phyloP scores from a whole-genome alignment of 64 coral and sea anemone genomes.

The Actinia equina region DNA sequence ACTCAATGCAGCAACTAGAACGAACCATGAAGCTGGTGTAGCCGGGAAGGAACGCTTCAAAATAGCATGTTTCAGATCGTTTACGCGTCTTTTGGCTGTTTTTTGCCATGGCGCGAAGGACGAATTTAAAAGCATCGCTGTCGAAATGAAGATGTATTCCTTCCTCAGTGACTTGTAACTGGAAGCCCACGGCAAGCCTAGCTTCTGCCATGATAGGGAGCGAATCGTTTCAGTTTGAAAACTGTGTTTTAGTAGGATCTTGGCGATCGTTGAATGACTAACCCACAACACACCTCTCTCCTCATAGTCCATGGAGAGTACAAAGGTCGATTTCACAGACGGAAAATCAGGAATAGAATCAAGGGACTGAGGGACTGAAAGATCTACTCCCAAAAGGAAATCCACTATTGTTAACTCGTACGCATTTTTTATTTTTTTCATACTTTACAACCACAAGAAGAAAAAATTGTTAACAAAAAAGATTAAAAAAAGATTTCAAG shows the following conservation, averaged over 20 bases:
- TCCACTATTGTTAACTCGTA: too few species aligned
- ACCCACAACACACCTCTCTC: constrained; percentile 4
- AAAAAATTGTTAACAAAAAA: too few species aligned
- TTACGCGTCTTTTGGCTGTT: constrained; percentile 61
- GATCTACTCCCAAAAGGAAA: too few species aligned
- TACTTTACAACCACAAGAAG: too few species aligned
- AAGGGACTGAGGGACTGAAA: too few species aligned
- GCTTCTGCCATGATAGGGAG: constrained; percentile 86
- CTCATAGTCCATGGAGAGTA: neutral
- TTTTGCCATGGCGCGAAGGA: constrained; percentile 69
- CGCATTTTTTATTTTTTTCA: too few species aligned
- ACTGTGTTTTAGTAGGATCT: neutral
- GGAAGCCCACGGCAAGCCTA: constrained; percentile 94
- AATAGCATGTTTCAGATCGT: constrained; percentile 65
- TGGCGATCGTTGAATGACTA: neutral
- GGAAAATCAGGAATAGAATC: too few species aligned
- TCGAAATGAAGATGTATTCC: constrained; percentile 86
- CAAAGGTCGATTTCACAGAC: neutral
- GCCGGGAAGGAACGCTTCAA: constrained; percentile 91
- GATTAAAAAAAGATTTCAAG: too few species aligned
- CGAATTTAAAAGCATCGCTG: constrained; percentile 71
- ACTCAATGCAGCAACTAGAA: constrained; percentile 83
- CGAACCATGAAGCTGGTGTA: constrained; percentile 82
- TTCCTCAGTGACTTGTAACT: constrained; percentile 91
- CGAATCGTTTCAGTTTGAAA: neutral